Evolutionary conservation across 2,888 invertebrate species (phyloP).

Genomic region (Malthinus seriepunctatus): DNA sequence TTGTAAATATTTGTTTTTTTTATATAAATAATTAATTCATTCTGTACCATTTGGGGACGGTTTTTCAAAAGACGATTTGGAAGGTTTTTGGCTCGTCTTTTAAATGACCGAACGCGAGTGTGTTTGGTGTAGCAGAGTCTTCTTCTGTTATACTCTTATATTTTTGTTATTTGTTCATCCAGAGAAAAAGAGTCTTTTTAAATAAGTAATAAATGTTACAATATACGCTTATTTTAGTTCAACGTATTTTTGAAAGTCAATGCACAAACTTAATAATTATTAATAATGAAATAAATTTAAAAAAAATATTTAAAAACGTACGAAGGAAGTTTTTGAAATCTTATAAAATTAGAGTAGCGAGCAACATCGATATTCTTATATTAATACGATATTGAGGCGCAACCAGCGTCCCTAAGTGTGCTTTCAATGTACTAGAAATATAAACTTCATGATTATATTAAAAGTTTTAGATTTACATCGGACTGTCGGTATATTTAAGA

Average conservation of each 20-base stretch:
- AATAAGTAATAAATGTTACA: slow-evolving; percentile 12
- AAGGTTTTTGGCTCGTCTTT: background rate
- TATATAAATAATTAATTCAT: slow-evolving; percentile 1
- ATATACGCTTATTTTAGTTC: slow-evolving; percentile 24
- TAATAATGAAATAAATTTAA: slow-evolving; percentile 26
- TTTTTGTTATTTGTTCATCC: background rate
- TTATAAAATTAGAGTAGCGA: slow-evolving; percentile 49
- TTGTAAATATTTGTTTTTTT: slow-evolving; percentile 5
- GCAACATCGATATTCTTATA: slow-evolving; percentile 55
- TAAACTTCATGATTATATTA: slow-evolving; percentile 48
- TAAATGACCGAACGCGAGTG: background rate
- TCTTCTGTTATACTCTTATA: no score
- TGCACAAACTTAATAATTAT: slow-evolving; percentile 50
- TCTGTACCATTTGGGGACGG: slow-evolving; percentile 3
- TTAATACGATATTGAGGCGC: slow-evolving; percentile 47
- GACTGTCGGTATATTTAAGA: slow-evolving; percentile 56
- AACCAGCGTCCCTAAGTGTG: slow-evolving; percentile 49
- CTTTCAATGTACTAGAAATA: slow-evolving; percentile 55
- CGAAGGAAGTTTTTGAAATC: slow-evolving; percentile 46
- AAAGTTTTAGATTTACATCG: slow-evolving; percentile 49
- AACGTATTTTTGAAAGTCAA: slow-evolving; percentile 43
- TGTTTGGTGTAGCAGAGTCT: no score
- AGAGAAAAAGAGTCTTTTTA: slow-evolving; percentile 6
- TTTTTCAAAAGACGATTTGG: background rate
- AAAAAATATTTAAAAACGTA: slow-evolving; percentile 39